These are phyloP conservation scores for Napeogenes sylphis DNA, from an alignment of 2,888 invertebrate genomes.

Conservation along the genomic window DNA sequence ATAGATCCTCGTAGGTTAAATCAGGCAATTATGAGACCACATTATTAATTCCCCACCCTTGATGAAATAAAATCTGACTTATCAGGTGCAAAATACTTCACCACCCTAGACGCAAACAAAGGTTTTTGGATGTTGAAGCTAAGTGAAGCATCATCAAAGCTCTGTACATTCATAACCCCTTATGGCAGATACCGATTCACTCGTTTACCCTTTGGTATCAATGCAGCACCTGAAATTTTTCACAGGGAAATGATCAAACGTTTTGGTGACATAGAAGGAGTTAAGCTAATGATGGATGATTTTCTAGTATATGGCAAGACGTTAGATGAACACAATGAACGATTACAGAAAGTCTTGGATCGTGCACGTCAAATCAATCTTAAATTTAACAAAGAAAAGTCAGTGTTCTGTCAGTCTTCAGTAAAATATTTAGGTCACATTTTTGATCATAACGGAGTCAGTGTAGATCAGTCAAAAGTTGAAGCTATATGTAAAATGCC, in stretches of 20 bases:
- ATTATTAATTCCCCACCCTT: conserved; percentile 18
- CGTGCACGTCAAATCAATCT: conserved; percentile 14
- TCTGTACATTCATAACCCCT: conserved; percentile 27
- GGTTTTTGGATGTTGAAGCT: conserved; percentile 27
- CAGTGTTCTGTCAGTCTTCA: conserved; percentile 15
- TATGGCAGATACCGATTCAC: conserved; percentile 26
- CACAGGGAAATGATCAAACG: conserved; percentile 28
- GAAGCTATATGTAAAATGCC: conserved; percentile 30
- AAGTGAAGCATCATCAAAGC: conserved; percentile 16
- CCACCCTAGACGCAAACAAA: conserved; percentile 23
- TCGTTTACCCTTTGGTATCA: conserved; percentile 31
- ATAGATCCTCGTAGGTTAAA: conserved; percentile 24
- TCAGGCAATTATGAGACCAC: conserved; percentile 16
- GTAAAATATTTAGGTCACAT: conserved; percentile 30
- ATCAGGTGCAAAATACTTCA: conserved; percentile 13
- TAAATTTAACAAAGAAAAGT: conserved; percentile 32
- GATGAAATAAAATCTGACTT: conserved; percentile 20
- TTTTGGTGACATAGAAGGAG: conserved; percentile 25
- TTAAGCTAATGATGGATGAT: conserved; percentile 31
- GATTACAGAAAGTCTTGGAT: not conserved
- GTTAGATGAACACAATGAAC: conserved; percentile 9
- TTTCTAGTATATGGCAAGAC: conserved; percentile 25
- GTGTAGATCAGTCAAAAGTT: conserved; percentile 23
- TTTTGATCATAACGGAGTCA: conserved; percentile 26
- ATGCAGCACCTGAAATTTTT: conserved; percentile 29